These are phyloP conservation scores for Vesta saturnalis DNA, from an alignment of 2,888 invertebrate species.

Conservation along the genomic window DNA sequence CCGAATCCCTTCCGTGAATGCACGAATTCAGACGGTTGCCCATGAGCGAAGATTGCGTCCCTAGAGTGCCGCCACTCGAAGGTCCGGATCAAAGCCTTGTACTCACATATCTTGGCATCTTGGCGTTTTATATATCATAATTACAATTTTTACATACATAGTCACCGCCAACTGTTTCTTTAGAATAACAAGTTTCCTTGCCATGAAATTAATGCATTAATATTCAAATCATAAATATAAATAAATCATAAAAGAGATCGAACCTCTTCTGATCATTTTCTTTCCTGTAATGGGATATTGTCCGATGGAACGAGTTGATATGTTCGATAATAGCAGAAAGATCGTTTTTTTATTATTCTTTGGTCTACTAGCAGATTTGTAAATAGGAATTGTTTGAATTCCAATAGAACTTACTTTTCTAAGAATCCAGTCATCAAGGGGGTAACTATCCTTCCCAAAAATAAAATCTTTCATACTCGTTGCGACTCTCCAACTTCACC, in stretches of 20 bases:
- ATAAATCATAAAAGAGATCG: neutral
- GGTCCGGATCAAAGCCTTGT: too few species aligned
- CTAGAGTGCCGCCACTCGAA: too few species aligned
- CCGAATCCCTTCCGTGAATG: too few species aligned
- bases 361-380: neutral
- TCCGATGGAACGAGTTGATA: constrained; percentile 10
- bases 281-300: constrained; percentile 16
- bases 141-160: neutral
- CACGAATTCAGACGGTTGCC: too few species aligned
- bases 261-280: constrained; percentile 10
- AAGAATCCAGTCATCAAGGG: neutral
- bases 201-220: neutral
- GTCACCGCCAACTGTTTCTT: neutral
- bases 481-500: neutral
- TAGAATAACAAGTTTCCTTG: neutral
- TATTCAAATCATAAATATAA: too few species aligned
- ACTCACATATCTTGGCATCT: neutral
- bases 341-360: constrained; percentile 8
- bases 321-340: constrained; percentile 4
- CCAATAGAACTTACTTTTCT: neutral
- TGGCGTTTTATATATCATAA: neutral
- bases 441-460: neutral
- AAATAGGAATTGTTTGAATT: neutral
- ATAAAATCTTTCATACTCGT: neutral
- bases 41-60: too few species aligned